Evolutionary conservation across 64 coral and sea anemone genomes (phyloP).

Genomic region (Pachyseris speciosa): DNA sequence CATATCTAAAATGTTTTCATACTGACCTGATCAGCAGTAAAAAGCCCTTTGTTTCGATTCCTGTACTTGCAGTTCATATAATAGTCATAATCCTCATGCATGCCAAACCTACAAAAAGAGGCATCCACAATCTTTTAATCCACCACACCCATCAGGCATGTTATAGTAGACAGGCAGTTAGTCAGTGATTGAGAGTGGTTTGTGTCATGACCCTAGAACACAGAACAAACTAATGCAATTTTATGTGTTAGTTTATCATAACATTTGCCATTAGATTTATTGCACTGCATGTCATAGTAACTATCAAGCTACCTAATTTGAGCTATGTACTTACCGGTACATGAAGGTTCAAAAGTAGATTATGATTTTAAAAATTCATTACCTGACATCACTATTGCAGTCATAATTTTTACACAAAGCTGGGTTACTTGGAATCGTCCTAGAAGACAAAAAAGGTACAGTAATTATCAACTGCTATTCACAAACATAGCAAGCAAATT

Average conservation of each 20-base stretch:
- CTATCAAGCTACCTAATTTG: too few relatives aligned
- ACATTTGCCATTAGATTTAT: too few relatives aligned
- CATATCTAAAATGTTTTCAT: neutral
- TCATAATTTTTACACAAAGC: conserved; percentile 86
- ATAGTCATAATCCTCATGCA: conserved; percentile 98
- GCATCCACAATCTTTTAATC: too few relatives aligned
- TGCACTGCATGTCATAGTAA: too few relatives aligned
- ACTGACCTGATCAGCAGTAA: conserved; percentile 86
- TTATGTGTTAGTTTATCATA: too few relatives aligned
- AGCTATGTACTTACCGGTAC: too few relatives aligned
- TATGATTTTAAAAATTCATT: neutral
- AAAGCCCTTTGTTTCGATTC: conserved; percentile 88
- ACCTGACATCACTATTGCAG: conserved; percentile 93
- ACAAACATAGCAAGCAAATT: neutral
- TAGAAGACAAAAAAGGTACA: conserved; percentile 22
- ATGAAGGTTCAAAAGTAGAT: too few relatives aligned
- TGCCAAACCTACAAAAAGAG: conserved; percentile 74
- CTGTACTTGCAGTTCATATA: conserved; percentile 80
- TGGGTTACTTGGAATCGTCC: conserved; percentile 91
- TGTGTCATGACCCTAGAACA: too few relatives aligned
- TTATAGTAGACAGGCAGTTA: too few relatives aligned
- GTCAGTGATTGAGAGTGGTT: too few relatives aligned
- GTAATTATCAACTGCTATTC: neutral
- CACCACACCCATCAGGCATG: too few relatives aligned
- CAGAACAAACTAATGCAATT: too few relatives aligned